Evolutionary conservation across 2,888 invertebrate species (phyloP).

Genomic region (Trissonchulus latispiculum): DNA sequence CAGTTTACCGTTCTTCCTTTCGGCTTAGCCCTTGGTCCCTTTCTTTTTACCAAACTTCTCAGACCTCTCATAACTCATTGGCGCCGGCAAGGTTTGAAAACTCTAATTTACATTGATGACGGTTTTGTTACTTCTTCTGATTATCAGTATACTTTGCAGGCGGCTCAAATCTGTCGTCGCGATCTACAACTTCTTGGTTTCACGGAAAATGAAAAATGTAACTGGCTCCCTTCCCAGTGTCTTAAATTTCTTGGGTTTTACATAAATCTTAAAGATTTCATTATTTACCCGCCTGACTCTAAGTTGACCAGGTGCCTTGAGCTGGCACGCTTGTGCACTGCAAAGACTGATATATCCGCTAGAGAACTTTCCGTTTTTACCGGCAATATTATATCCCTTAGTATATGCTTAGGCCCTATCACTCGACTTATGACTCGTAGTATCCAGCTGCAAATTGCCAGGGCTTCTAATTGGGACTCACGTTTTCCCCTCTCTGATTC

Average conservation of each 20-base stretch:
- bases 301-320: too few species aligned
- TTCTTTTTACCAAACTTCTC: too few species aligned
- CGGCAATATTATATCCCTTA: not conserved
- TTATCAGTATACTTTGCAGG: too few species aligned
- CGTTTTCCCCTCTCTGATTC: not conserved
- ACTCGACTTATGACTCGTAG: not conserved
- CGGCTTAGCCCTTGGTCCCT: too few species aligned
- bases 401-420: not conserved
- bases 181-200: not conserved
- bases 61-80: too few species aligned
- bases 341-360: too few species aligned
- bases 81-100: too few species aligned
- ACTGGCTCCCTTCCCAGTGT: not conserved
- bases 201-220: constrained; percentile 2
- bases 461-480: not conserved
- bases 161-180: not conserved
- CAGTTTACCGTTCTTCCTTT: too few species aligned
- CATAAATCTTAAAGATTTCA: not conserved
- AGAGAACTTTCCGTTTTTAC: not conserved
- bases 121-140: too few species aligned
- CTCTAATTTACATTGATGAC: too few species aligned
- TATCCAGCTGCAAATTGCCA: not conserved
- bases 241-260: not conserved
- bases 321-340: too few species aligned
- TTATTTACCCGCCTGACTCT: not conserved